Percentiles rank a stretch among this genome's conserved stretches.
Evolutionary conservation across 2,113 vertebrate species (phyloP).

Genomic region (Pteruthius melanotis): DNA sequence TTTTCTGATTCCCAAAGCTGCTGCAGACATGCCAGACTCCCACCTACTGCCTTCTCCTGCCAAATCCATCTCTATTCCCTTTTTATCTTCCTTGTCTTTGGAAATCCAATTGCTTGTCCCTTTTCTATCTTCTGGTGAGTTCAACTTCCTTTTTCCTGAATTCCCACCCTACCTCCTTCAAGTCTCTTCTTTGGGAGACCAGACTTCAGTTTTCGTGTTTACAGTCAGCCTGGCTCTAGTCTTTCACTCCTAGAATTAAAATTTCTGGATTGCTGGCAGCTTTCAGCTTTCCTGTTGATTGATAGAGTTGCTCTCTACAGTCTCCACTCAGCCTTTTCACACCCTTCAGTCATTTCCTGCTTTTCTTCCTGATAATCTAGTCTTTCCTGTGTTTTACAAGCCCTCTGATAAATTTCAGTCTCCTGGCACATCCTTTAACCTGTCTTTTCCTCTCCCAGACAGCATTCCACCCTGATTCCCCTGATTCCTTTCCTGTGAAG

Average conservation of each 20-base stretch:
- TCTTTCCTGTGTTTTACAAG: not conserved
- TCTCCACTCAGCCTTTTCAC: not conserved
- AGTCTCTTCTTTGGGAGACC: not conserved
- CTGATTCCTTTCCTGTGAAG: not conserved
- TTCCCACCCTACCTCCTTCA: rapidly evolving
- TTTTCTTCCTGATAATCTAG: not conserved
- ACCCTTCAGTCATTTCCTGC: not conserved
- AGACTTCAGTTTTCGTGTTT: not conserved
- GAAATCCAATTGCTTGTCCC: not conserved
- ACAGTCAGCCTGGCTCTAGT: not conserved
- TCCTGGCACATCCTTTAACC: not conserved
- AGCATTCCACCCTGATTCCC: not conserved
- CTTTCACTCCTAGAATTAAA: not conserved
- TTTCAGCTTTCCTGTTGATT: not conserved
- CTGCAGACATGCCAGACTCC: not conserved
- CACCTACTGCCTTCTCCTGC: not conserved
- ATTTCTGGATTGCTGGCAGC: not conserved
- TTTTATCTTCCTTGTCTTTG: not conserved
- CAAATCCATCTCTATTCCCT: not conserved
- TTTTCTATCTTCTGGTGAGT: not conserved
- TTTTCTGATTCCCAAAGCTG: not conserved
- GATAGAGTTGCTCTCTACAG: not conserved
- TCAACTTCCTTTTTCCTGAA: not conserved
- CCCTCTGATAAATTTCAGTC: not conserved
- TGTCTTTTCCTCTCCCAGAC: not conserved